Percentiles rank a stretch among this genome's conserved stretches.
These are phyloP conservation scores for Andricus curvator DNA, from an alignment of 2,888 invertebrate genomes.

Conservation along the genomic window DNA sequence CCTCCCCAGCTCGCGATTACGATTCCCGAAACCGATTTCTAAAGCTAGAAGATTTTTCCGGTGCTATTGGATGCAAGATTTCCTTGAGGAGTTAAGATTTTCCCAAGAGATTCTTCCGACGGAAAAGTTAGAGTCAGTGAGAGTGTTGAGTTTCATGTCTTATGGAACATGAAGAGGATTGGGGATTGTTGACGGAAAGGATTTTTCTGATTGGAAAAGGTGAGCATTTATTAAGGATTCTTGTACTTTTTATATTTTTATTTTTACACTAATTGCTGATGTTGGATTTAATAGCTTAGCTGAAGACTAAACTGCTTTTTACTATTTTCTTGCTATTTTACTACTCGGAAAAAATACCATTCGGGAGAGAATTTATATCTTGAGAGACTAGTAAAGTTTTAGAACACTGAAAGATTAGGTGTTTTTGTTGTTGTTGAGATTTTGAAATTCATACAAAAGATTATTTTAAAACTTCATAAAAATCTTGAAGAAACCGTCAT, in stretches of 20 bases:
- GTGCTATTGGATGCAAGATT: constrained; percentile 7
- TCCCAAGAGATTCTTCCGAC: constrained; percentile 24
- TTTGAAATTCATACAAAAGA: too few relatives aligned
- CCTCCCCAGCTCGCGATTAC: constrained; percentile 20
- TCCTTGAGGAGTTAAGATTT: constrained; percentile 17
- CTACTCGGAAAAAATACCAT: neutral
- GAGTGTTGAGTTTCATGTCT: neutral
- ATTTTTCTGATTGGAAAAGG: neutral
- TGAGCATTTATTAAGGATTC: neutral
- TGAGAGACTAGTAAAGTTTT: too few relatives aligned
- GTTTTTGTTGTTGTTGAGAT: too few relatives aligned
- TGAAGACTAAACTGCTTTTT: neutral
- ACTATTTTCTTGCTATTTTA: constrained; percentile 1
- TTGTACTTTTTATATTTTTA: neutral
- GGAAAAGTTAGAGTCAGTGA: constrained; percentile 27
- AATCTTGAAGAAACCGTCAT: too few relatives aligned
- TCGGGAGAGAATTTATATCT: neutral
- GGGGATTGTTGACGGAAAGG: constrained; percentile 14
- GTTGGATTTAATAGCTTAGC: neutral
- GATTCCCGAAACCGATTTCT: constrained; percentile 14
- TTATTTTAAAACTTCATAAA: too few relatives aligned
- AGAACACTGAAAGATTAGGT: too few relatives aligned
- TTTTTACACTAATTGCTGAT: neutral
- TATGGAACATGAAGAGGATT: constrained; percentile 22
- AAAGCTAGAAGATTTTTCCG: constrained; percentile 18